Evolutionary conservation across 1,140 invertebrate species (phyloP).

Genomic region (Agrilus planipennis): DNA sequence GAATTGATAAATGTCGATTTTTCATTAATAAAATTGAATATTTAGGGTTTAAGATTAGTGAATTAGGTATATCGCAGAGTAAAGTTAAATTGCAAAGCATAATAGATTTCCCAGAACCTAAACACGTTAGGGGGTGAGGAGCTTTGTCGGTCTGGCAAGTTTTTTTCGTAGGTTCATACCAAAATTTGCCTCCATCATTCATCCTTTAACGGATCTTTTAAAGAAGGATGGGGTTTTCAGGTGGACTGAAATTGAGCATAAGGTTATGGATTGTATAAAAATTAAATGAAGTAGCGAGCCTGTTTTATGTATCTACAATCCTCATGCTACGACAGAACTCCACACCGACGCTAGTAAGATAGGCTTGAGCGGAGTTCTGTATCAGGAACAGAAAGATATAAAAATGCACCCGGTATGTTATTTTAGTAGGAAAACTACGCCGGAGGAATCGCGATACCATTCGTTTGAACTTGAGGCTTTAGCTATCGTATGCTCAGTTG

Average conservation of each 20-base stretch:
- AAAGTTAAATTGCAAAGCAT: slow-evolving; percentile 23
- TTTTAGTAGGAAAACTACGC: slow-evolving; percentile 8
- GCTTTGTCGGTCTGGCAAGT: slow-evolving; percentile 24
- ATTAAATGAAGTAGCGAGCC: background rate
- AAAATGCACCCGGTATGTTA: background rate
- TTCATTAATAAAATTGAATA: background rate
- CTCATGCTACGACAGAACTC: slow-evolving; percentile 15
- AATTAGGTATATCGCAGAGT: background rate
- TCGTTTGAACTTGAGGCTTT: slow-evolving; percentile 7
- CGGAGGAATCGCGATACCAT: slow-evolving; percentile 9
- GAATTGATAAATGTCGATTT: background rate
- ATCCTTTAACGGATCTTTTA: slow-evolving; percentile 18
- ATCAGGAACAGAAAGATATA: slow-evolving; percentile 12
- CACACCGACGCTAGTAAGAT: slow-evolving; percentile 18
- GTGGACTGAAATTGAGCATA: background rate
- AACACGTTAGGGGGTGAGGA: slow-evolving; percentile 21
- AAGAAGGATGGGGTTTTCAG: background rate
- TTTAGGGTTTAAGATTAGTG: background rate
- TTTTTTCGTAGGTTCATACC: slow-evolving; percentile 28
- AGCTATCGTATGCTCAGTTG: slow-evolving; percentile 24
- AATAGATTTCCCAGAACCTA: slow-evolving; percentile 17
- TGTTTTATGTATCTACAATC: slow-evolving; percentile 1
- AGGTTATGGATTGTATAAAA: background rate
- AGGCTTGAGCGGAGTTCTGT: slow-evolving; percentile 18
- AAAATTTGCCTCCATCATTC: slow-evolving; percentile 15